Evolutionary conservation across 2,797 vertebrate species (phyloP).

Genomic region (Rhyacichthys aspro): DNA sequence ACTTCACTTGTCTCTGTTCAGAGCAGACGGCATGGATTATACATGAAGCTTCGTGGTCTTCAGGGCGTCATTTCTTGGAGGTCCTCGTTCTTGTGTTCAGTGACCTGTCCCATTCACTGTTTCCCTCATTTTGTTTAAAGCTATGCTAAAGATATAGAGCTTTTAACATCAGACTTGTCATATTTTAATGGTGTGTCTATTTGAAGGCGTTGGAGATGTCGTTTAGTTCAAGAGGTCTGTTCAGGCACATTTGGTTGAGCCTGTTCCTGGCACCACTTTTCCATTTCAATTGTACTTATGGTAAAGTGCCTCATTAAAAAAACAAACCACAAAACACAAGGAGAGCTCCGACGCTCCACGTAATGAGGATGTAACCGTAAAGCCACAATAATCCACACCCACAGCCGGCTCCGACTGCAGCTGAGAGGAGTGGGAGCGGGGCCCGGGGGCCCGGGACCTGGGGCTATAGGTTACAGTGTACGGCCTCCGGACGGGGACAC

Average conservation of each 20-base stretch:
- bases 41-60: too few species aligned
- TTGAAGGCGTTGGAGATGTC: too few species aligned
- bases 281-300: conserved; percentile 20
- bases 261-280: conserved; percentile 1
- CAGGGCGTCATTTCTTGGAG: too few species aligned
- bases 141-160: too few species aligned
- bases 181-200: too few species aligned
- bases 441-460: conserved; percentile 9
- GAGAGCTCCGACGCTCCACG: conserved; percentile 20
- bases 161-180: too few species aligned
- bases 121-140: too few species aligned
- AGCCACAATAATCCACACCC: conserved; percentile 61
- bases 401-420: conserved; percentile 54
- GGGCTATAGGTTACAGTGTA: conserved; percentile 63
- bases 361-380: conserved; percentile 61
- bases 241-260: not conserved
- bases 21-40: too few species aligned
- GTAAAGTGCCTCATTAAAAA: conserved; percentile 19
- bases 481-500: conserved; percentile 54
- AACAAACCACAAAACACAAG: conserved; percentile 24
- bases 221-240: not conserved
- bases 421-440: conserved; percentile 35
- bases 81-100: too few species aligned
- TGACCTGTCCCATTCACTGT: too few species aligned
- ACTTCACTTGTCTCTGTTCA: too few species aligned